Conservation (phyloP, 2,797 vertebrate species). For the Myripristis jacobus region DNA sequence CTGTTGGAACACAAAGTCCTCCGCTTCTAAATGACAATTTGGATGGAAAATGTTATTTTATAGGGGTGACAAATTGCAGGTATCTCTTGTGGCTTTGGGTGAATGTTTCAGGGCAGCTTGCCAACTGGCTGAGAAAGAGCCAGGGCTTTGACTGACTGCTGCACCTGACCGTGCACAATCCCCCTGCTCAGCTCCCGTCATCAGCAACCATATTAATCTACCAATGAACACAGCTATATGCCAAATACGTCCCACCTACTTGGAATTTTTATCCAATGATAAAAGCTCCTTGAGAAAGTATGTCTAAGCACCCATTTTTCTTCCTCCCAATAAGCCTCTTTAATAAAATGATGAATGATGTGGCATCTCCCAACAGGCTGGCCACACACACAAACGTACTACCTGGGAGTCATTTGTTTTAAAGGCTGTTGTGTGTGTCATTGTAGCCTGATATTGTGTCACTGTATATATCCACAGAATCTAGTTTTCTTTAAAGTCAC, state of each 20-base stretch:
- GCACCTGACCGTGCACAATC: constrained; percentile 74
- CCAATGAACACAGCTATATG: constrained; percentile 52
- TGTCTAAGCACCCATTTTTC: constrained; percentile 43
- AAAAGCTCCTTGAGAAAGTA: constrained; percentile 30
- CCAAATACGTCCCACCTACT: constrained; percentile 56
- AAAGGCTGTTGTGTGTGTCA: constrained; percentile 37
- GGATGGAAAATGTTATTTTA: constrained; percentile 80
- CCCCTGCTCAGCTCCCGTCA: constrained; percentile 54
- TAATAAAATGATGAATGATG: constrained; percentile 75
- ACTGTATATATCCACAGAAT: constrained; percentile 26
- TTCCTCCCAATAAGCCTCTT: constrained; percentile 56
- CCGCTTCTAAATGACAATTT: constrained; percentile 74
- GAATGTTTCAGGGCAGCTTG: constrained; percentile 65
- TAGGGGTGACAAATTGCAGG: constrained; percentile 85
- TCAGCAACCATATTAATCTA: constrained; percentile 12
- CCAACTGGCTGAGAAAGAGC: constrained; percentile 65
- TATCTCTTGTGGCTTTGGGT: constrained; percentile 79
- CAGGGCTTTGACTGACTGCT: constrained; percentile 74
- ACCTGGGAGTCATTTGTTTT: constrained; percentile 52
- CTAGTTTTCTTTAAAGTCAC: constrained; percentile 28
- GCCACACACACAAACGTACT: constrained; percentile 64
- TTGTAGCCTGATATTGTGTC: constrained; percentile 46
- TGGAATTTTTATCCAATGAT: constrained; percentile 54
- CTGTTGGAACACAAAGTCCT: constrained; percentile 70
- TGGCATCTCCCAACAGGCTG: constrained; percentile 69